Conservation (phyloP, 2,797 vertebrate species). For the Sorex maritimensis region DNA sequence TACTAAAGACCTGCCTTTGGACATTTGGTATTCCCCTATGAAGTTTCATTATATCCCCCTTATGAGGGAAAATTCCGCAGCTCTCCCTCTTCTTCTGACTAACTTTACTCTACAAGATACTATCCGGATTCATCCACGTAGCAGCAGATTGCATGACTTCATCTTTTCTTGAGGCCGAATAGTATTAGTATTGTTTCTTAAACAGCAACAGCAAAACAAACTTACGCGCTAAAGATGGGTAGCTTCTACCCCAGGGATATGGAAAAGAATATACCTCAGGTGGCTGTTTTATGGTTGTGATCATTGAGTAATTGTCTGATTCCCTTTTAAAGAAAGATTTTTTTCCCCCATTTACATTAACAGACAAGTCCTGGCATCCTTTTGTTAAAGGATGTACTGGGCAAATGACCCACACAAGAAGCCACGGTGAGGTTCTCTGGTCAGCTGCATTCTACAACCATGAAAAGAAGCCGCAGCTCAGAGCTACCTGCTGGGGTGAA, state of each 20-base stretch:
- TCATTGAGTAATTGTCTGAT: neutral
- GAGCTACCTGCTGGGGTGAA: neutral
- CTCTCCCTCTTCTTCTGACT: too few relatives aligned
- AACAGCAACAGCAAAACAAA: neutral
- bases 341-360: neutral
- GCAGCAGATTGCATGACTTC: too few relatives aligned
- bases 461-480: too few relatives aligned
- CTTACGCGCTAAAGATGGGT: neutral
- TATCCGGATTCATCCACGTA: too few relatives aligned
- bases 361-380: neutral
- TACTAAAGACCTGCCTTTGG: too few relatives aligned
- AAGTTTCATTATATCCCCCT: too few relatives aligned
- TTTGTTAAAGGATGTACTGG: constrained; percentile 23
- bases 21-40: too few relatives aligned
- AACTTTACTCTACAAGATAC: too few relatives aligned
- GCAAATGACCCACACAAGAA: too few relatives aligned
- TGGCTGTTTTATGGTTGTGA: neutral
- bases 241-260: neutral
- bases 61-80: too few relatives aligned
- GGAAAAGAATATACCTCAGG: neutral
- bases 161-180: too few relatives aligned
- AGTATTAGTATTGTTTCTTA: too few relatives aligned
- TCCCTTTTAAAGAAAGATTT: neutral
- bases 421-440: rapidly evolving
- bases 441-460: neutral